Conservation (phyloP, 1,140 invertebrate genomes). For the Microplitis demolitor region DNA sequence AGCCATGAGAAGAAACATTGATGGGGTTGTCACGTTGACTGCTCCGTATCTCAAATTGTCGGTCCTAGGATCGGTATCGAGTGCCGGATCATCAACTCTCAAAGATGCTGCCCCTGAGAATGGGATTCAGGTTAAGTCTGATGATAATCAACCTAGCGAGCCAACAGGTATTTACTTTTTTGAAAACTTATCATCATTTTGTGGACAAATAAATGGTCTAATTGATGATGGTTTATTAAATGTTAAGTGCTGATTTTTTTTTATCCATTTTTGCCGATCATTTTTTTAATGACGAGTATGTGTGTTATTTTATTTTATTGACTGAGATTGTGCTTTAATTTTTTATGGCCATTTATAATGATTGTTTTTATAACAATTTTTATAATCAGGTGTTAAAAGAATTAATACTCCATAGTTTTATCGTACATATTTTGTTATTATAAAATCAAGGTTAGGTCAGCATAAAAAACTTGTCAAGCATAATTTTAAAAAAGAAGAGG, state of each 20-base stretch:
- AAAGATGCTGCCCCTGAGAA: conserved; percentile 43
- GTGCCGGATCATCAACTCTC: conserved; percentile 50
- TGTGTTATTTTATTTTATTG: background rate
- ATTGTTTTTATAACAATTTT: no score
- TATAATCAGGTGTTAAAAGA: no score
- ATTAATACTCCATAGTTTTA: no score
- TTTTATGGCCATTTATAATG: no score
- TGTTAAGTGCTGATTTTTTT: background rate
- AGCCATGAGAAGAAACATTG: background rate
- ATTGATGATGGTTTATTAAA: conserved; percentile 3
- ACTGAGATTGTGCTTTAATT: no score
- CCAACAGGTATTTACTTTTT: conserved; percentile 48
- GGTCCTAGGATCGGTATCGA: conserved; percentile 52
- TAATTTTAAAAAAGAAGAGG: no score
- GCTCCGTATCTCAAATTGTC: conserved; percentile 20
- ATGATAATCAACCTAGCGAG: conserved; percentile 43
- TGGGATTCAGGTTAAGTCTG: conserved; percentile 24
- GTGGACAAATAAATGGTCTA: background rate
- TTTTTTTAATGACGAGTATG: conserved; percentile 15
- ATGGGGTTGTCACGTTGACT: conserved; percentile 7
- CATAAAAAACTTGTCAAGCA: no score
- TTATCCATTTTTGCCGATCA: background rate
- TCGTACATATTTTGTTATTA: no score
- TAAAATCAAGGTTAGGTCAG: no score
- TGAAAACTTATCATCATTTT: no score